Percentiles rank a stretch among this genome's conserved stretches.
phyloP scores from a whole-genome alignment of 2,888 invertebrate genomes.

The Germaria angustata region DNA sequence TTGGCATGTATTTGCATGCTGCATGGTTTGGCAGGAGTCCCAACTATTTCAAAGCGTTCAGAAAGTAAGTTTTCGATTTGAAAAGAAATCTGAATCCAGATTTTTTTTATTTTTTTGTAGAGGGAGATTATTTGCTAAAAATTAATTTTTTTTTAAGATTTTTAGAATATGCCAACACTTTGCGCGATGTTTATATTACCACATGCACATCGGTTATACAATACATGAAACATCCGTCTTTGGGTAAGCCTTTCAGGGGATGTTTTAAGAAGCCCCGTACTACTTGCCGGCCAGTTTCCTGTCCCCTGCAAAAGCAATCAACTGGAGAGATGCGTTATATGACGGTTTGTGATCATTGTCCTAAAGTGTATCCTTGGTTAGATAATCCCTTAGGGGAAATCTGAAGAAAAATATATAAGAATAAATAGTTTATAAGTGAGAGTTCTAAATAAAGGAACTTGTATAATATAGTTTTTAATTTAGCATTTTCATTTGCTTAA shows the following conservation, averaged over 20 bases:
- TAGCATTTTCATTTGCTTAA: no score
- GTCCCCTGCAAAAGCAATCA: slow-evolving; percentile 73
- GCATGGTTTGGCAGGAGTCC: slow-evolving; percentile 82
- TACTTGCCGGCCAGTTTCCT: slow-evolving; percentile 73
- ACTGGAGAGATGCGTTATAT: slow-evolving; percentile 80
- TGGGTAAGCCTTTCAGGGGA: slow-evolving; percentile 75
- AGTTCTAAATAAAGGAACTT: no score
- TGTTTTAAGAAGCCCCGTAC: slow-evolving; percentile 73
- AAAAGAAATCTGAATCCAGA: no score
- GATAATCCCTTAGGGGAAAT: slow-evolving; percentile 81
- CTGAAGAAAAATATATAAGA: no score
- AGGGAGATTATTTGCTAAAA: not conserved
- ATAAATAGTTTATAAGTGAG: no score
- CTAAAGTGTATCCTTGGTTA: slow-evolving; percentile 82
- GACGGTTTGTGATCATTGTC: slow-evolving; percentile 81
- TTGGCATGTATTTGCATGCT: slow-evolving; percentile 85
- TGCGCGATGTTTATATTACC: slow-evolving; percentile 83
- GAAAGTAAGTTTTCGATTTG: slow-evolving; percentile 73
- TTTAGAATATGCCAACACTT: slow-evolving; percentile 81
- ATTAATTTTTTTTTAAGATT: slow-evolving; percentile 79
- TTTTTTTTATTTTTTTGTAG: no score
- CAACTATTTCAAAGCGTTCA: slow-evolving; percentile 81
- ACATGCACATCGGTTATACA: slow-evolving; percentile 75
- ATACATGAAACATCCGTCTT: slow-evolving; percentile 74
- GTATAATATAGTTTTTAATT: no score